These are phyloP conservation scores for Meloidogyne chitwoodi DNA, from an alignment of 1,140 invertebrate genomes.

Conservation along the genomic window DNA sequence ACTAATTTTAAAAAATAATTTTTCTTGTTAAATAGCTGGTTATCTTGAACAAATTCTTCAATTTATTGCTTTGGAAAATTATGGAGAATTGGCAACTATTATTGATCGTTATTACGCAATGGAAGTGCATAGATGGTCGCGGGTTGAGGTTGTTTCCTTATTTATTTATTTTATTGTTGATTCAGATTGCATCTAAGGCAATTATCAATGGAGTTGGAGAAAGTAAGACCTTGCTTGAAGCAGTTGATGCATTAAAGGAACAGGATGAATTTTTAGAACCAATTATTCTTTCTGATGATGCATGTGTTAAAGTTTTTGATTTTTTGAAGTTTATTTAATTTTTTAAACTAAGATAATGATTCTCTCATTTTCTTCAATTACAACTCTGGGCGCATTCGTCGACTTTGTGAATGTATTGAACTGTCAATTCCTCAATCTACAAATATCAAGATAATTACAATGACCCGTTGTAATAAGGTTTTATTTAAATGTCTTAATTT, in stretches of 20 bases:
- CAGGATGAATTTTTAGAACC: constrained; percentile 65
- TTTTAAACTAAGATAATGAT: constrained; percentile 59
- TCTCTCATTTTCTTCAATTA: constrained; percentile 64
- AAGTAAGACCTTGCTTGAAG: constrained; percentile 43
- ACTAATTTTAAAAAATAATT: constrained; percentile 5
- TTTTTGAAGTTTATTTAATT: not conserved
- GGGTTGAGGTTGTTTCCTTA: constrained; percentile 48
- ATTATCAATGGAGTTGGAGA: constrained; percentile 62
- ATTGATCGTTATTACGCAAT: constrained; percentile 65
- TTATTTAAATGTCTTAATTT: not conserved
- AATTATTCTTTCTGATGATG: constrained; percentile 61
- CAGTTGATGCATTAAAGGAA: constrained; percentile 54
- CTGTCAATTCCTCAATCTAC: constrained; percentile 54
- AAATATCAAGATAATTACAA: constrained; percentile 51
- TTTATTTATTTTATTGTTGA: constrained; percentile 43
- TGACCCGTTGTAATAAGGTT: constrained; percentile 64
- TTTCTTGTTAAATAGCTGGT: constrained; percentile 43
- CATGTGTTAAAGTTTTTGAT: constrained; percentile 52
- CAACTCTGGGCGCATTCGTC: constrained; percentile 63
- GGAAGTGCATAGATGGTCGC: constrained; percentile 62
- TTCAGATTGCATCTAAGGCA: constrained; percentile 63
- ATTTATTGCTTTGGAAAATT: constrained; percentile 49
- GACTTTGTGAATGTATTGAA: constrained; percentile 63
- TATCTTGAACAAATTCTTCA: constrained; percentile 55
- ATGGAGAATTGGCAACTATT: constrained; percentile 63